Percentiles rank a stretch among this genome's conserved stretches.
phyloP scores from a whole-genome alignment of 2,888 invertebrate species.

The Drosophila eohydei region DNA sequence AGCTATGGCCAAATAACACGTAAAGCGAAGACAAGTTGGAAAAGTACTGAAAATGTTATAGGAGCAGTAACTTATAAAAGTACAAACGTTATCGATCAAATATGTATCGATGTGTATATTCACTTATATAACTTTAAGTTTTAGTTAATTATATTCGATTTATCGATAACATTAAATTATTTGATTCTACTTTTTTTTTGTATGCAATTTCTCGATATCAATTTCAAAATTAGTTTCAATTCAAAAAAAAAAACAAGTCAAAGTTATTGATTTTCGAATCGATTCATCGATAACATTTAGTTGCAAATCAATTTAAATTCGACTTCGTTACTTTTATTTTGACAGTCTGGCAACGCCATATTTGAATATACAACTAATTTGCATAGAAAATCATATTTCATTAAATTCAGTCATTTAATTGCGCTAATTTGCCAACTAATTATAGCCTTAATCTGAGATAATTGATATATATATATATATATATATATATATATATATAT shows the following conservation, averaged over 20 bases:
- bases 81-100: not conserved
- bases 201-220: too few species aligned
- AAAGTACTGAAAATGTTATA: not conserved
- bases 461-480: not conserved
- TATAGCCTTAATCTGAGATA: not conserved
- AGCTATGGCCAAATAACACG: conserved; percentile 49
- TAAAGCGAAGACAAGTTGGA: conserved; percentile 4
- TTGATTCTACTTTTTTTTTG: too few species aligned
- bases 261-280: too few species aligned
- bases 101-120: not conserved
- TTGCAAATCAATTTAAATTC: not conserved
- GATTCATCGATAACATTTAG: not conserved
- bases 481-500: not conserved
- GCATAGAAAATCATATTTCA: not conserved
- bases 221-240: too few species aligned
- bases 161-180: not conserved
- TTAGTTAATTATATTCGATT: not conserved
- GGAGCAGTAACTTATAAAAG: not conserved
- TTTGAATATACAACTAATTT: not conserved
- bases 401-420: conserved; percentile 4
- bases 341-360: not conserved
- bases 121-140: too few species aligned
- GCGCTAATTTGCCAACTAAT: not conserved
- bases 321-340: not conserved
- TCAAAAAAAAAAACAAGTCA: too few species aligned